Conservation (phyloP, 2,888 invertebrate genomes). For the Marronus borbonicus region DNA sequence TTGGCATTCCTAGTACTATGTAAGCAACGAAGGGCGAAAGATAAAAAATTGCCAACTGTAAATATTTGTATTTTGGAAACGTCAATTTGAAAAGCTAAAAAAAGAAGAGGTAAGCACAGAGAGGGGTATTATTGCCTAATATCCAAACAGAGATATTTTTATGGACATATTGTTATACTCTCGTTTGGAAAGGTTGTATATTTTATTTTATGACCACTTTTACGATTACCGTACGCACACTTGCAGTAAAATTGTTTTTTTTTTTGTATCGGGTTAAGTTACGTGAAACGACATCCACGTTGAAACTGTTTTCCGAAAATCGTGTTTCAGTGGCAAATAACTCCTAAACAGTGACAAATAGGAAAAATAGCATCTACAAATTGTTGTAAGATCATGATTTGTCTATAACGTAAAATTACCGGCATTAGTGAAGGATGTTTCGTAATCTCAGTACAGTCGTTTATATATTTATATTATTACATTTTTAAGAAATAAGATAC, state of each 20-base stretch:
- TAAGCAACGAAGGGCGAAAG: background rate
- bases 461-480: too few species aligned
- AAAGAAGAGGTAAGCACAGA: background rate
- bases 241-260: constrained; percentile 19
- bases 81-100: background rate
- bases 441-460: too few species aligned
- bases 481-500: too few species aligned
- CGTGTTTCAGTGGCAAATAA: too few species aligned
- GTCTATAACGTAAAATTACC: too few species aligned
- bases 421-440: too few species aligned
- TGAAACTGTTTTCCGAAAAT: background rate
- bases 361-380: too few species aligned
- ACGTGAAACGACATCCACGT: background rate
- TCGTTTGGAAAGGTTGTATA: background rate
- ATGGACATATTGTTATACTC: background rate
- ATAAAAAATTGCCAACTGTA: constrained; percentile 1
- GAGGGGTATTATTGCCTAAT: background rate
- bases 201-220: constrained; percentile 5
- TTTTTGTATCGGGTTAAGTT: background rate
- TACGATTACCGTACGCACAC: background rate
- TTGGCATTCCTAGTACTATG: background rate
- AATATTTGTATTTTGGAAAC: constrained; percentile 22
- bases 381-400: too few species aligned
- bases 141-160: background rate
- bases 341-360: too few species aligned